A percentile compares a stretch with the other conserved stretches of the same genome.
Conservation (phyloP, 2,888 invertebrate genomes). For the Yponomeuta malinellus region DNA sequence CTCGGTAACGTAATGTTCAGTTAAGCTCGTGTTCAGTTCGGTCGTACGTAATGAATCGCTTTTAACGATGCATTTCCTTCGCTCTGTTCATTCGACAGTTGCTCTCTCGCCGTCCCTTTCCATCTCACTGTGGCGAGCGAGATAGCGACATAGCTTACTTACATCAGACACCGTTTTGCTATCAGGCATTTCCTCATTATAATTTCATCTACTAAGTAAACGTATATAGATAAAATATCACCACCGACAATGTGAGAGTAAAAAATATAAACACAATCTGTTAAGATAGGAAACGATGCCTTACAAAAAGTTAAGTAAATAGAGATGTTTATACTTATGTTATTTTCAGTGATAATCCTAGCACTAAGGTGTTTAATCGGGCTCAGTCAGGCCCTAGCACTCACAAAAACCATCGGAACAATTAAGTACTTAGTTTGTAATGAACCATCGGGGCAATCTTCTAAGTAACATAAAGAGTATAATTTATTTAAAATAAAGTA, state of each 20-base stretch:
- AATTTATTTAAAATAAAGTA: conserved; percentile 73
- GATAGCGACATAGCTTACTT: neutral
- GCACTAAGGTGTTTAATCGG: conserved; percentile 53
- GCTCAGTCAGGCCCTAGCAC: conserved; percentile 47
- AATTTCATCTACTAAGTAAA: conserved; percentile 37
- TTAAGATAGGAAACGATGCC: conserved; percentile 71
- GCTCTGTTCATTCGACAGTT: neutral
- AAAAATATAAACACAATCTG: conserved; percentile 58
- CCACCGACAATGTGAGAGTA: conserved; percentile 59
- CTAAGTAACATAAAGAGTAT: conserved; percentile 72
- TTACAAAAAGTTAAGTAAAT: conserved; percentile 70
- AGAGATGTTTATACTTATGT: conserved; percentile 71
- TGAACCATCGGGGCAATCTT: conserved; percentile 69
- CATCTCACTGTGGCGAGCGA: neutral
- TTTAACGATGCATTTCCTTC: conserved; percentile 22
- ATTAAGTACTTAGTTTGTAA: conserved; percentile 75
- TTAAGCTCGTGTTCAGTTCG: conserved; percentile 30
- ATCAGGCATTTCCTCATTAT: conserved; percentile 29
- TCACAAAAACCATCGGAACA: conserved; percentile 66
- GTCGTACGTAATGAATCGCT: conserved; percentile 33
- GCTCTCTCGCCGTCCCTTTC: neutral
- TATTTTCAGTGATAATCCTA: conserved; percentile 69
- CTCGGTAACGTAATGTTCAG: conserved; percentile 33
- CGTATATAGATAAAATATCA: conserved; percentile 50
- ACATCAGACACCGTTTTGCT: neutral